Conservation (phyloP, 1,140 invertebrate species). For the Sitophilus oryzae region DNA sequence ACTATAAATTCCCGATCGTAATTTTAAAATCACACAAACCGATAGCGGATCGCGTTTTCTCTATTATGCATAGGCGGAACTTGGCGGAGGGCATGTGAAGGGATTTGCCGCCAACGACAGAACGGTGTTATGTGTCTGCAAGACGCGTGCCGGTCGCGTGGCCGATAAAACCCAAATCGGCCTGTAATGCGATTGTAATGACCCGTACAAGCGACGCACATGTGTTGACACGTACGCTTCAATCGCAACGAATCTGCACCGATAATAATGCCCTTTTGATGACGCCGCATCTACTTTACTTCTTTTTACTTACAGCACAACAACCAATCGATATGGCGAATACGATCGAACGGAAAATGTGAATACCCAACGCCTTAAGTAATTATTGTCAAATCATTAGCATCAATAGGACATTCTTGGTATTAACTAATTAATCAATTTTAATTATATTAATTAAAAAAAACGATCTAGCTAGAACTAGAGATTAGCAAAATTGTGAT, state of each 20-base stretch:
- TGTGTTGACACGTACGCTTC: constrained; percentile 28
- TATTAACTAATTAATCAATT: too few species aligned
- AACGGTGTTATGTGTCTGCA: neutral
- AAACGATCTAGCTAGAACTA: too few species aligned
- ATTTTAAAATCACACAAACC: constrained; percentile 9
- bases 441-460: too few species aligned
- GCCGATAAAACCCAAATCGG: constrained; percentile 17
- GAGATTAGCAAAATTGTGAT: too few species aligned
- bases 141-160: constrained; percentile 21
- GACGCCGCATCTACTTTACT: too few species aligned
- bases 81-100: neutral
- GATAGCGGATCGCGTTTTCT: neutral
- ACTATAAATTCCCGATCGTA: constrained; percentile 13
- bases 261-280: neutral
- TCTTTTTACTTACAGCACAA: too few species aligned
- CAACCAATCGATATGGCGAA: too few species aligned
- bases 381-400: too few species aligned
- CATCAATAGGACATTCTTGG: too few species aligned
- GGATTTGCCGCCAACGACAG: constrained; percentile 4
- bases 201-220: constrained; percentile 20
- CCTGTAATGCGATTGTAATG: constrained; percentile 27
- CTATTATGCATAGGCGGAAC: neutral
- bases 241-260: constrained; percentile 9
- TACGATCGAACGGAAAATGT: too few species aligned
- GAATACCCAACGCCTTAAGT: too few species aligned